Percentiles rank a stretch among this genome's conserved stretches.
phyloP scores from a whole-genome alignment of 1,140 invertebrate species.

The Bactericera cockerelli region DNA sequence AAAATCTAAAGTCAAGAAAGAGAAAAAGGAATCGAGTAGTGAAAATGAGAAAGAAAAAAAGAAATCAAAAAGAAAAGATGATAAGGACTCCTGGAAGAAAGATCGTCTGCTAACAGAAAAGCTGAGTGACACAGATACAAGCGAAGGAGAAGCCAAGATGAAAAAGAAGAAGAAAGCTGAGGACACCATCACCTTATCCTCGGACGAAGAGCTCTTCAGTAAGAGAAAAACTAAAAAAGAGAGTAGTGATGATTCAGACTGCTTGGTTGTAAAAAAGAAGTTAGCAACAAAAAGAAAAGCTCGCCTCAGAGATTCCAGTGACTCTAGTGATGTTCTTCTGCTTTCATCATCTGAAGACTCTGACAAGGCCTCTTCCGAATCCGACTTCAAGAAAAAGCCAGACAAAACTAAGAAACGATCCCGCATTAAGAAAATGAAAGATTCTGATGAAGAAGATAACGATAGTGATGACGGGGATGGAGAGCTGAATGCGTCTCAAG shows the following conservation, averaged over 20 bases:
- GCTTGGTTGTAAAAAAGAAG: neutral
- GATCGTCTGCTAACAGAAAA: conserved; percentile 2
- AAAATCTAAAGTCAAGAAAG: no score
- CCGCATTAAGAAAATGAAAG: conserved; percentile 4
- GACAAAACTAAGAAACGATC: neutral
- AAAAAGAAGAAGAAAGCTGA: neutral
- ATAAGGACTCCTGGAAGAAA: conserved; percentile 3
- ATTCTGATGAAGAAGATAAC: neutral
- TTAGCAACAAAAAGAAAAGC: neutral
- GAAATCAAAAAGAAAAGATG: conserved; percentile 8
- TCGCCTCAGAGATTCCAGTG: neutral
- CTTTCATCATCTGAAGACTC: neutral
- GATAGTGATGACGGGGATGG: neutral
- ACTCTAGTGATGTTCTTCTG: neutral
- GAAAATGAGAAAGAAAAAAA: neutral
- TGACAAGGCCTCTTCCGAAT: neutral
- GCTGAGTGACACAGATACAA: conserved; percentile 8
- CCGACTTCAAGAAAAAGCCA: neutral
- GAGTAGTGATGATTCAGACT: neutral
- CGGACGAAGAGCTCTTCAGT: neutral
- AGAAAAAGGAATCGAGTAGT: neutral
- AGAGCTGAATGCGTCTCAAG: neutral
- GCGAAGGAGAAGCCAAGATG: neutral
- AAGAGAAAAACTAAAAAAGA: neutral
- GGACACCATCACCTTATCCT: neutral